A percentile compares a stretch with the other conserved stretches of the same genome.
Evolutionary conservation across 2,888 invertebrate species (phyloP).

Genomic region (Drosophila pegasa): DNA sequence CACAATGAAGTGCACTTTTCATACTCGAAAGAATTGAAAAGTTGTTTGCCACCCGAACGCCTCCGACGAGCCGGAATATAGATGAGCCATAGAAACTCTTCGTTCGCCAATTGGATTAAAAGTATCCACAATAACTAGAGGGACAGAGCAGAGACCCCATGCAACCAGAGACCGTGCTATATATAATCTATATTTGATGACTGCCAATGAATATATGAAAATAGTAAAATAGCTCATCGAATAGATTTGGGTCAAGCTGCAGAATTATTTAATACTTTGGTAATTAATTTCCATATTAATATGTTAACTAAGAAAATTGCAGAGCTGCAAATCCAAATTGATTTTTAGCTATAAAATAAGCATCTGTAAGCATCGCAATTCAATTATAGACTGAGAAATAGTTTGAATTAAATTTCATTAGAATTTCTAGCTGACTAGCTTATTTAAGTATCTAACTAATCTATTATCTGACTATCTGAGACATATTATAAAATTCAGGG

Average conservation of each 20-base stretch:
- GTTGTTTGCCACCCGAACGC: conserved; percentile 58
- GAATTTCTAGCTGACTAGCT: no score
- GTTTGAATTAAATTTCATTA: no score
- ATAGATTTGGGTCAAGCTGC: no score
- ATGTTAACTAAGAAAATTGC: neutral
- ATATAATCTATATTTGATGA: neutral
- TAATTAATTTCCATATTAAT: neutral
- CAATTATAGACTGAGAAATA: no score
- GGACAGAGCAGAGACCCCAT: neutral
- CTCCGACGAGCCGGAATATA: conserved; percentile 15
- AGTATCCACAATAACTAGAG: conserved; percentile 27
- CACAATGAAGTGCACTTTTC: conserved; percentile 83
- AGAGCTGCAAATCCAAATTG: no score
- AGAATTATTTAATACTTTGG: neutral
- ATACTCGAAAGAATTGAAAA: conserved; percentile 79
- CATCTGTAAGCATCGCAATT: no score
- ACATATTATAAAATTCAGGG: neutral
- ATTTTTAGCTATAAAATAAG: no score
- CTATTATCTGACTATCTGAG: neutral
- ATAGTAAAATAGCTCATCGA: no score
- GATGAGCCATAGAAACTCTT: conserved; percentile 7
- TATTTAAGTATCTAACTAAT: neutral
- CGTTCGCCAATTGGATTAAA: conserved; percentile 24
- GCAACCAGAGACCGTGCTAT: no score
- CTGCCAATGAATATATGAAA: neutral